A percentile compares a stretch with the other conserved stretches of the same genome.
Conservation (phyloP, 2,797 vertebrate species). For the Zalophus californianus region DNA sequence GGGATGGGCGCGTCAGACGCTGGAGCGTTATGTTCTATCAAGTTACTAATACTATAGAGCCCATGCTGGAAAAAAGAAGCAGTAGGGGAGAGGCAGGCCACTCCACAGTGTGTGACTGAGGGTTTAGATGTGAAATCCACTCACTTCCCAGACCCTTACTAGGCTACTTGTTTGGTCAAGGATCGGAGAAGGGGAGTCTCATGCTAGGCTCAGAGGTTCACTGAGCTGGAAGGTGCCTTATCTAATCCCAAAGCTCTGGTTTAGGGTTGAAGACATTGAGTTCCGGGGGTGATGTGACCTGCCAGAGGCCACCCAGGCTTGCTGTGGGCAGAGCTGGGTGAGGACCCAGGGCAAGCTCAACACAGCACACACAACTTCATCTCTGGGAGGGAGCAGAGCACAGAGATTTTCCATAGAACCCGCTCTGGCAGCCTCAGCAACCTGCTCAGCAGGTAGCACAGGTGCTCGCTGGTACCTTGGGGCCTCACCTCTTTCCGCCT, state of each 20-base stretch:
- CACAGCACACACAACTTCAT: neutral
- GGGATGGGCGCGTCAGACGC: rapidly evolving
- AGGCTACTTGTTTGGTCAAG: neutral
- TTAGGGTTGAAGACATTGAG: neutral
- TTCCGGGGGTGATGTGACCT: neutral
- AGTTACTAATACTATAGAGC: neutral
- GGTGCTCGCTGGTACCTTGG: neutral
- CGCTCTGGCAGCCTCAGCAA: rapidly evolving
- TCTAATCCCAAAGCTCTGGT: neutral
- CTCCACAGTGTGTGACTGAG: neutral
- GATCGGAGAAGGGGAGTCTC: neutral
- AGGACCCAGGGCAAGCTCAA: neutral
- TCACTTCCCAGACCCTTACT: neutral
- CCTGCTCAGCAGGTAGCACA: rapidly evolving
- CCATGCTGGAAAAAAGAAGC: neutral
- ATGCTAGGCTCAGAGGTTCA: neutral
- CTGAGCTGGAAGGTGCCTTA: neutral
- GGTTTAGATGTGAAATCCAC: neutral
- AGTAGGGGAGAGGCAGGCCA: neutral
- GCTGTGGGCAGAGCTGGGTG: neutral
- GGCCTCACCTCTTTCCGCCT: neutral
- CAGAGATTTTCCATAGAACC: neutral
- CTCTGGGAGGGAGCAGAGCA: neutral
- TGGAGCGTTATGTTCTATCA: neutral
- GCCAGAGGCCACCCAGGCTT: neutral